These are phyloP conservation scores for Cyanocitta stelleri DNA, from an alignment of 2,113 vertebrate species.

Conservation along the genomic window DNA sequence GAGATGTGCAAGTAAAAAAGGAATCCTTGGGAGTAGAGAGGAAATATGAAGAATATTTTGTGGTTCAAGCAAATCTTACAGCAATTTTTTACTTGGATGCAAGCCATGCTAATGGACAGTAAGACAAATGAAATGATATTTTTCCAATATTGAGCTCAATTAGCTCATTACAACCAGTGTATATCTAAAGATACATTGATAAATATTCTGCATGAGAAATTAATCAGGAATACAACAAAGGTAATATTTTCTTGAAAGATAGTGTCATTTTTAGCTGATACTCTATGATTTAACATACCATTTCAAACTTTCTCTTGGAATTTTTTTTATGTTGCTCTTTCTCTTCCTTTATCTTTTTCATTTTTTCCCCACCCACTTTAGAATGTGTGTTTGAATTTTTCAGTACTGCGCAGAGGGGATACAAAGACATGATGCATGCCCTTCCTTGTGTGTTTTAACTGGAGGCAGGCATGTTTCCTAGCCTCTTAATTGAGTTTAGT, in stretches of 20 bases:
- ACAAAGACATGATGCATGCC: background rate
- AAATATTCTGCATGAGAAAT: background rate
- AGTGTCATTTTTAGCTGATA: background rate
- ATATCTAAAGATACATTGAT: background rate
- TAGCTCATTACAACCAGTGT: background rate
- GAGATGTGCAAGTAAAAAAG: background rate
- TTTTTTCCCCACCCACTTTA: accelerated
- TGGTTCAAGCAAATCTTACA: background rate
- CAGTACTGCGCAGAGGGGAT: background rate
- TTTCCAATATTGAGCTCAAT: background rate
- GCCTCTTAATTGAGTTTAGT: background rate
- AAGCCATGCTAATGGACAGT: background rate
- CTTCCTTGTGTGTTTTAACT: background rate
- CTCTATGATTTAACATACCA: background rate
- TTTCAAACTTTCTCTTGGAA: background rate
- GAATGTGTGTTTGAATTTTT: background rate
- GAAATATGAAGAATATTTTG: background rate
- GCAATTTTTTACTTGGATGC: background rate
- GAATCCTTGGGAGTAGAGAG: background rate
- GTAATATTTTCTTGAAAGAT: background rate
- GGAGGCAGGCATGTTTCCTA: background rate
- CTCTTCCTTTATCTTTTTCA: background rate
- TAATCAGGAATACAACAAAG: background rate
- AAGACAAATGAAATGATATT: background rate
- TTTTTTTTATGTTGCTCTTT: background rate